Evolutionary conservation across 2,888 invertebrate species (phyloP), one percentile per base, ranked within the genome.

Genomic region (Phortica okadai): DNA sequence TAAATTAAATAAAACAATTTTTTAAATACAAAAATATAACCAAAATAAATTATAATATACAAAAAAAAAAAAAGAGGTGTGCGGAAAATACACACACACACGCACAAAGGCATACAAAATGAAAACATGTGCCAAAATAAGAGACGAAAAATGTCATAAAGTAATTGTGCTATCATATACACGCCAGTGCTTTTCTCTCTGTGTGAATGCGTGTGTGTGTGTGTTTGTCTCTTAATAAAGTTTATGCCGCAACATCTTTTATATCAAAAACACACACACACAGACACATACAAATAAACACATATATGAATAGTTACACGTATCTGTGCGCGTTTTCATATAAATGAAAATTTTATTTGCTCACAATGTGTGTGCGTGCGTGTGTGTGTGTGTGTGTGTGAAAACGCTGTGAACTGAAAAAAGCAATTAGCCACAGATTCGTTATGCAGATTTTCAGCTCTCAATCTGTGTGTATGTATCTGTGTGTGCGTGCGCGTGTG

Each of bases 381-480:
- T 64, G 56, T 77, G 59, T 11, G 66, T 72, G 59, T 11, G 66
- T 72, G 44, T 45, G 69, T 44, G 50, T 74, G 66, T 72, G 33
- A 72, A 79, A 85, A 84, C 82, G 85, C 83, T 84, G 75, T 75
- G 78, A 85, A 82, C 81, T 85, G 82, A 79, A 82, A 81, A 83
- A 81, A 82, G 84, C 84, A 84, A 84, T 84, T 84, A 84, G 84
- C 85, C 84, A 85, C 85, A 80, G 79, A 69, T 69, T 44, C 67
- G 67, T 69, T 69, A 69, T 69, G 67, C 67, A 69, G 45, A 69
- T 84, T 85, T 86, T 85, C 80, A 58, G n/a, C 10, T 74, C 33
- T 41, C 21, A 14, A 42, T 70, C 56, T 69, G 58, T 69, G 76
- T 67, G 74, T 73, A 62, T 70, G 74, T 76, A 21, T 59, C 2